Conservation (phyloP, 2,888 invertebrate species). For the Acleris sparsana region DNA sequence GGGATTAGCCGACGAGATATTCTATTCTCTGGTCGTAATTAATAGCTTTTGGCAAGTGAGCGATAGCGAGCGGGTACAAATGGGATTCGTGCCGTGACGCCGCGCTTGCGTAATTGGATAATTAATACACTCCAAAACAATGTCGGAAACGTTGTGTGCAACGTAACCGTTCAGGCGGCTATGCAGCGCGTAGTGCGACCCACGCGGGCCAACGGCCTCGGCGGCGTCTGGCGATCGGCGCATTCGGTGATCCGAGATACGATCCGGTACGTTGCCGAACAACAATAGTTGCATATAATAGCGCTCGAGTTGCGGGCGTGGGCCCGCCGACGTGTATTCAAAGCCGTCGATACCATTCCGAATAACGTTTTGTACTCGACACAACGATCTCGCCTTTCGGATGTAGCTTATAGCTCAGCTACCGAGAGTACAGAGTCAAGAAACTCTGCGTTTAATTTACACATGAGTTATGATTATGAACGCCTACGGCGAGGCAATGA, state of each 20-base stretch:
- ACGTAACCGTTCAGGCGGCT: conserved; percentile 54
- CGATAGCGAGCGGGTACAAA: conserved; percentile 66
- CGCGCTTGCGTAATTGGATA: conserved; percentile 72
- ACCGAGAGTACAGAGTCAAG: conserved; percentile 57
- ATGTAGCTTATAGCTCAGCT: conserved; percentile 46
- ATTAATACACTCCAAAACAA: conserved; percentile 65
- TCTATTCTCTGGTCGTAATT: conserved; percentile 79
- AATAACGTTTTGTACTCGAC: conserved; percentile 50
- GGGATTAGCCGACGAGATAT: conserved; percentile 79
- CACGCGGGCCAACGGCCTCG: conserved; percentile 73
- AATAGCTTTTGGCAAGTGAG: conserved; percentile 82
- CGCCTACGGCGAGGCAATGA: conserved; percentile 72
- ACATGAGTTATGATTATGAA: conserved; percentile 65
- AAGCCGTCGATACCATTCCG: conserved; percentile 43
- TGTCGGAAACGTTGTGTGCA: conserved; percentile 60
- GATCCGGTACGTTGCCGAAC: conserved; percentile 50
- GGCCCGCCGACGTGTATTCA: conserved; percentile 46
- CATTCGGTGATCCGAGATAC: conserved; percentile 48
- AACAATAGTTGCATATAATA: conserved; percentile 55
- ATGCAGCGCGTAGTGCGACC: conserved; percentile 63
- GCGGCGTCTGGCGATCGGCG: conserved; percentile 56
- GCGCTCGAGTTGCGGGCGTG: conserved; percentile 46
- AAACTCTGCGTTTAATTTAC: conserved; percentile 75
- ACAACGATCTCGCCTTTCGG: conserved; percentile 43
- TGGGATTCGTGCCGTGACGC: conserved; percentile 67